Conservation (phyloP, 1,140 invertebrate species). For the Heliconius congener region DNA sequence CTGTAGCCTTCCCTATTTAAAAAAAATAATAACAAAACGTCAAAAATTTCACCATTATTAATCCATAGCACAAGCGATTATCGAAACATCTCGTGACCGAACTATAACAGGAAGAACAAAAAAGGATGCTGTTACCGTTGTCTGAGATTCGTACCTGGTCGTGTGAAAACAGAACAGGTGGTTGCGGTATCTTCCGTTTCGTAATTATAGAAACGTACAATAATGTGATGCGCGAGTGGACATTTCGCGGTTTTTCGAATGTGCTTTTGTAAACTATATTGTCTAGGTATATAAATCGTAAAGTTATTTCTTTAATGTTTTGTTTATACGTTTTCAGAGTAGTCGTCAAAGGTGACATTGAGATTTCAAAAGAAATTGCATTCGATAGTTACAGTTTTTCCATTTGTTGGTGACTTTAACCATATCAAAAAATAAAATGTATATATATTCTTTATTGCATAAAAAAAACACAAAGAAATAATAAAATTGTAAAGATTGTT, state of each 20-base stretch:
- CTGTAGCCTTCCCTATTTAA: neutral
- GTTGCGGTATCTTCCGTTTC: constrained; percentile 47
- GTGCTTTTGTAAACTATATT: neutral
- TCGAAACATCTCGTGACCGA: constrained; percentile 18
- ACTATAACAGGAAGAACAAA: constrained; percentile 55
- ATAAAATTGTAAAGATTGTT: no score
- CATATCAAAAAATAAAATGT: neutral
- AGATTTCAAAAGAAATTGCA: neutral
- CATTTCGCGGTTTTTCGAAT: constrained; percentile 52
- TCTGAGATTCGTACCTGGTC: constrained; percentile 57
- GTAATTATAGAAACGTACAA: constrained; percentile 70
- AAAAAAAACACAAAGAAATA: no score
- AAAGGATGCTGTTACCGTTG: constrained; percentile 69
- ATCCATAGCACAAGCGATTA: constrained; percentile 14
- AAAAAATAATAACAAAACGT: neutral
- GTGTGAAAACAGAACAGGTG: constrained; percentile 79
- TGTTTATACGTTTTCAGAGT: neutral
- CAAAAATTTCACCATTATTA: constrained; percentile 9
- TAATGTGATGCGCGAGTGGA: constrained; percentile 44
- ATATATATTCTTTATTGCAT: no score
- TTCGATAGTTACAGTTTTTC: neutral
- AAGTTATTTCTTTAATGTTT: constrained; percentile 15
- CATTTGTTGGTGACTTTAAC: neutral
- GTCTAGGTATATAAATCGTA: constrained; percentile 16
- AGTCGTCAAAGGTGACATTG: neutral